Percentiles rank a stretch among this genome's conserved stretches.
These are phyloP conservation scores for Loxodonta africana DNA, from an alignment of 2,113 vertebrate species.

Conservation along the genomic window DNA sequence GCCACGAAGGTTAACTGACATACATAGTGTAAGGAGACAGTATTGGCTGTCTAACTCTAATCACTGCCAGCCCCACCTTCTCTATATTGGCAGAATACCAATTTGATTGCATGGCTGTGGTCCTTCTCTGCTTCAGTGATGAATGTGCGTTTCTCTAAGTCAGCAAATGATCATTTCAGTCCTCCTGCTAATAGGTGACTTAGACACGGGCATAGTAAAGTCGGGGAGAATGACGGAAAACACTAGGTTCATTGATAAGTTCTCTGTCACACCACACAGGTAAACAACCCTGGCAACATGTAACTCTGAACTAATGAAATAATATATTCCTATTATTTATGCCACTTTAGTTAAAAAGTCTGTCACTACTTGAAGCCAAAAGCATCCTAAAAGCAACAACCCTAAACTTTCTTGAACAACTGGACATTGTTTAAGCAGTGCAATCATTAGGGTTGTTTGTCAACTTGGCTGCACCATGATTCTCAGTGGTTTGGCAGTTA, in stretches of 20 bases:
- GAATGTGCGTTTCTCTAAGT: background rate
- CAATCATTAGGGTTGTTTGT: no score
- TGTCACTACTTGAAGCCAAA: background rate
- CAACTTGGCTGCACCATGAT: no score
- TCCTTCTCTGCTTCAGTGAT: background rate
- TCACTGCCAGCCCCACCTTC: background rate
- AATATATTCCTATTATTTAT: background rate
- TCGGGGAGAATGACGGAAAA: background rate
- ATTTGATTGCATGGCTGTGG: background rate
- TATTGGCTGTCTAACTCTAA: no score
- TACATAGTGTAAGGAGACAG: no score
- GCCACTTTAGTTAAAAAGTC: background rate
- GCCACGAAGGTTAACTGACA: no score
- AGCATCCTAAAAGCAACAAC: background rate
- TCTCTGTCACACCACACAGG: no score
- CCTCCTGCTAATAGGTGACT: no score
- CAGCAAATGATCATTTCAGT: no score
- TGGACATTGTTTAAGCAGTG: background rate
- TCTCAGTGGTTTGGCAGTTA: no score
- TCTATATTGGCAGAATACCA: background rate
- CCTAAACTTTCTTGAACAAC: constrained; percentile 25
- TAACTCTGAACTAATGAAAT: background rate
- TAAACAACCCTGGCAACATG: background rate
- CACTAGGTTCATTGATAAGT: background rate
- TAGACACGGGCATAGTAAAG: no score